These are phyloP conservation scores for Tiaroga cobitis DNA, from an alignment of 2,797 vertebrate genomes.

Conservation along the genomic window DNA sequence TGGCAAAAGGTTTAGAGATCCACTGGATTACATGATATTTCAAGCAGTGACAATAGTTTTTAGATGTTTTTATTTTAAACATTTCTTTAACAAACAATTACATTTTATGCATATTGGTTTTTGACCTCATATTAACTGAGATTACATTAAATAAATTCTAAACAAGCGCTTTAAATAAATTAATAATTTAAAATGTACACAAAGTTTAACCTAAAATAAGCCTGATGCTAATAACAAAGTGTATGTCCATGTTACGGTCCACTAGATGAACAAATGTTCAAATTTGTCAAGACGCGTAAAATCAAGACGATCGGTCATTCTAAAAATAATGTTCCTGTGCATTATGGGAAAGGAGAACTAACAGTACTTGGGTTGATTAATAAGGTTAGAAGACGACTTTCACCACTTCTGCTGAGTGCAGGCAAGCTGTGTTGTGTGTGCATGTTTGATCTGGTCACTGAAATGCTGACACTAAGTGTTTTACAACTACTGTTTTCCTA, in stretches of 20 bases:
- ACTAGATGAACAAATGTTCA: neutral
- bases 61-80: neutral
- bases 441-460: neutral
- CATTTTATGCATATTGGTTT: neutral
- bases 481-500: neutral
- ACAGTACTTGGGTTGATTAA: neutral
- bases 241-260: neutral
- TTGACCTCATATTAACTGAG: neutral
- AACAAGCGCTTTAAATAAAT: neutral
- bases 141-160: neutral
- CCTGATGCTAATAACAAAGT: neutral
- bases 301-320: neutral
- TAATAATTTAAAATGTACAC: neutral
- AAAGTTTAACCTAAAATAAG: neutral
- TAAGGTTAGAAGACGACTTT: neutral
- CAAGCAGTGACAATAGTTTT: neutral
- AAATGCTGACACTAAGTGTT: neutral
- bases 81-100: neutral
- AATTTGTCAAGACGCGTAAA: neutral
- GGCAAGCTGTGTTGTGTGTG: neutral
- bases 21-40: neutral
- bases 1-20: neutral
- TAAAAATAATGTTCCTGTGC: neutral
- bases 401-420: neutral
- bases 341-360: conserved; percentile 32